Evolutionary conservation across 2,888 invertebrate genomes (phyloP), one percentile per base, ranked within the genome.

Genomic region (Flexamia atlantica): DNA sequence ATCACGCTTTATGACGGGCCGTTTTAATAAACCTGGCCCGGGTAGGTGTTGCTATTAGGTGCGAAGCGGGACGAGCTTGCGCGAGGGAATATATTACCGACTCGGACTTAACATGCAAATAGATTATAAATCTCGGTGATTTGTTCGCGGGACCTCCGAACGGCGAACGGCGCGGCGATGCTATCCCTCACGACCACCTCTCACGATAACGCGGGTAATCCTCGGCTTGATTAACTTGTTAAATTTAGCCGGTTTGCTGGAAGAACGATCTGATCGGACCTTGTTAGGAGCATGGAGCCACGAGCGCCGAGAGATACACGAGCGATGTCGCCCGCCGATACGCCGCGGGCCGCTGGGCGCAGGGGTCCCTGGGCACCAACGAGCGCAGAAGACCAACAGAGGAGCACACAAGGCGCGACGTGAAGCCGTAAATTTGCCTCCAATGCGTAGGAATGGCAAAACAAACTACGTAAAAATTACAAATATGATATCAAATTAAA

Each of bases 51-150:
- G 70, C 70, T 46, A 53, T 70, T 72, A 68, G 72, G 70, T 82
- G 82, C 32, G 68, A 72, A 81, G 57, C 28, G 64, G 68, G 81
- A 64, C 42, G 42, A 64, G 64, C 60, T 14, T 64, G 81, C 64
- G 28, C 60, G 30, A 14, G 64, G 25, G 83, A 83, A 83, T 83
- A 83, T 83, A 83, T 83, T 83, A 83, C 83, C 25, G 60, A 14
- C 64, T 64, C 46, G 60, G 82, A 82, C 70, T 80, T 68, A 83
- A 84, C 87, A 87, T 88, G 88, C 88, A 88, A 88, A 88, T 88
- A 88, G 88, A 87, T 86, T 85, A 87, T 88, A 88, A 88, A 88
- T 88, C 88, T 86, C 83, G 57, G 83, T 88, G 87, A 88, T 87
- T 88, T 88, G 88, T 88, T 84, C 68, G 80, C 72, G 64, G 60